Base-by-base conservation (phyloP, 2,797 vertebrate genomes). In the Danio albolineatus region DNA sequence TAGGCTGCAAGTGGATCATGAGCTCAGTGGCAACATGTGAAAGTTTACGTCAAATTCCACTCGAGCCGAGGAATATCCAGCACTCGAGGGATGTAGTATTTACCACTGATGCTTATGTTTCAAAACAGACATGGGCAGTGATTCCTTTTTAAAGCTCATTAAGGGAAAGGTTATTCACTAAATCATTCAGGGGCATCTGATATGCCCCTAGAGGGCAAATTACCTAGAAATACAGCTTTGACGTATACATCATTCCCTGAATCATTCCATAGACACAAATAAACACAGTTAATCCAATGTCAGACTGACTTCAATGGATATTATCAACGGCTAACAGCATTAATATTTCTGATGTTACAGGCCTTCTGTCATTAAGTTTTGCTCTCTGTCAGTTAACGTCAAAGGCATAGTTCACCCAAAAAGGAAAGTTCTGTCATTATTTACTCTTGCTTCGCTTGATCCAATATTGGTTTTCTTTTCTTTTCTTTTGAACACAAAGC, bases 41-140 rank as follows among this genome's bases (percentile, higher is more conserved):
- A 71, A 1, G 13, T 69, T 44, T 41, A 19, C 21, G 75, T 81
- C 78, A 48, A 71, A 79, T 84, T 70, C 72, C 9, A 51, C 82
- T 10, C 48, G 36, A 81, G 59, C 59, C 46, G 28, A 19, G 28
- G 66, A 70, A 78, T 13, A 19, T 38, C 17, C 81, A 77, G 39
- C 80, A 56, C 86, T 84, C 71, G 57, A 71, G 85, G 44, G 81
- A 82, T 81, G 80, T 78, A 83, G 75, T 84, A 83, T 82, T 84
- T 84, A 46, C 61, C 46, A 53, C 81, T 72, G 62, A 69, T 72
- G 65, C 78, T 88, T 82, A 14, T 74, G 79, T 86, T 88, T 88
- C 86, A 87, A 83, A 88, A 87, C 86, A 88, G 51, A 73, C 74
- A 69, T 16, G 13, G 51, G 53, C 56, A 75, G 60, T 7, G 10